phyloP scores from a whole-genome alignment of 2,797 vertebrate genomes.

The Erithacus rubecula region DNA sequence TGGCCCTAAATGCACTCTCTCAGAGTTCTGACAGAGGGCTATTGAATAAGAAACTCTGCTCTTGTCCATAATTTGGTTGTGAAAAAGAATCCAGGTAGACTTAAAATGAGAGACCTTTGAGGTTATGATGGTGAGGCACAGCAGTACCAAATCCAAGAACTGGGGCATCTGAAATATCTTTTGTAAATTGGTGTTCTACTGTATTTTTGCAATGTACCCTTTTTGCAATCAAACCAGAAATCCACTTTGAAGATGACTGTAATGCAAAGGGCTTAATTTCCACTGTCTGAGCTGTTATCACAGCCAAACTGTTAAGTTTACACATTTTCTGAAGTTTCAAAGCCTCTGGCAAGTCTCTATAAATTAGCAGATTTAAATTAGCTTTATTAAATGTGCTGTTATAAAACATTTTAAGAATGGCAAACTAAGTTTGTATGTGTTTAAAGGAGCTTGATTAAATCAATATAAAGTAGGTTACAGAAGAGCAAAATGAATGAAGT shows the following conservation, averaged over 20 bases:
- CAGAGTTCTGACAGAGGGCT: not conserved
- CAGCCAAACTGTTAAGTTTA: slow-evolving; percentile 70
- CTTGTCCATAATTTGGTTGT: not conserved
- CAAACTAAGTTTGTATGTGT: slow-evolving; percentile 65
- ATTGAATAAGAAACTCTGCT: not conserved
- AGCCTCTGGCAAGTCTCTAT: slow-evolving; percentile 72
- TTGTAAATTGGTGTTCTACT: not conserved
- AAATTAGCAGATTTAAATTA: slow-evolving; percentile 77
- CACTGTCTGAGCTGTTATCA: slow-evolving; percentile 67
- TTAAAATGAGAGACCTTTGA: not conserved
- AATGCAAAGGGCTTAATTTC: slow-evolving; percentile 54
- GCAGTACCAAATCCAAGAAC: not conserved
- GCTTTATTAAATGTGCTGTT: slow-evolving; percentile 78
- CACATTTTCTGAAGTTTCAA: slow-evolving; percentile 71
- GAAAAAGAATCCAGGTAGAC: not conserved
- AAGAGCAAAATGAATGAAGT: slow-evolving; percentile 63
- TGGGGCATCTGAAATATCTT: not conserved
- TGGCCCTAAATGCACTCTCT: not conserved
- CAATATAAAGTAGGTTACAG: slow-evolving; percentile 69
- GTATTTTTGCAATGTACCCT: not conserved
- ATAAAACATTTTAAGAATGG: slow-evolving; percentile 67
- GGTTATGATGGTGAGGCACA: not conserved
- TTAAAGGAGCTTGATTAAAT: slow-evolving; percentile 72
- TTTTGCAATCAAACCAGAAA: not conserved
- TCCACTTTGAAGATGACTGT: slow-evolving; percentile 35